Evolutionary conservation across 2,113 vertebrate genomes (phyloP).

Genomic region (Cololabis saira): DNA sequence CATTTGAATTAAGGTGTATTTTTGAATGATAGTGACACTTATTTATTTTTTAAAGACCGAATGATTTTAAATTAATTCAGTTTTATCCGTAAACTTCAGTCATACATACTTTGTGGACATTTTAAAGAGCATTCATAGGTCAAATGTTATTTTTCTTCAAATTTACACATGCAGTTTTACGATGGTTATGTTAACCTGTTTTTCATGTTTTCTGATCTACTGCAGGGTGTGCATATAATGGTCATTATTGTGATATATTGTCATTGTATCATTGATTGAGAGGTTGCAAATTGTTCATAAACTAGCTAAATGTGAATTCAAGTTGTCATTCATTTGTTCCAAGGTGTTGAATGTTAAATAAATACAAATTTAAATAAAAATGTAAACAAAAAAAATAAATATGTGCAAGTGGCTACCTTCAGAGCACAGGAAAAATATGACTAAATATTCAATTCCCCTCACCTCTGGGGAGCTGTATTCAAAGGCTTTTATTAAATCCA

Average conservation of each 20-base stretch:
- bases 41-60: not conserved
- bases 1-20: constrained; percentile 52
- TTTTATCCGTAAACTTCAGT: too few species aligned
- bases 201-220: constrained; percentile 42
- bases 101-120: too few species aligned
- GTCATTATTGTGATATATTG: constrained; percentile 56
- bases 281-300: constrained; percentile 66
- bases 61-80: not conserved
- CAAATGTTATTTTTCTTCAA: too few species aligned
- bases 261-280: constrained; percentile 64
- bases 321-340: constrained; percentile 48
- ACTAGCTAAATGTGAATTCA: constrained; percentile 56
- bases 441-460: too few species aligned
- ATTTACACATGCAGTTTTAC: too few species aligned
- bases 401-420: too few species aligned
- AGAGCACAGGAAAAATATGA: too few species aligned
- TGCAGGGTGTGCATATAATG: constrained; percentile 29
- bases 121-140: too few species aligned
- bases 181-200: not conserved
- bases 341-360: not conserved
- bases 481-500: too few species aligned
- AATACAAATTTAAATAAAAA: not conserved
- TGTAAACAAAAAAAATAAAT: not conserved
- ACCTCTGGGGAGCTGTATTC: too few species aligned
- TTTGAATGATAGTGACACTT: constrained; percentile 27